These are phyloP conservation scores for Rhea americana DNA, from an alignment of 2,113 vertebrate species.

Conservation along the genomic window DNA sequence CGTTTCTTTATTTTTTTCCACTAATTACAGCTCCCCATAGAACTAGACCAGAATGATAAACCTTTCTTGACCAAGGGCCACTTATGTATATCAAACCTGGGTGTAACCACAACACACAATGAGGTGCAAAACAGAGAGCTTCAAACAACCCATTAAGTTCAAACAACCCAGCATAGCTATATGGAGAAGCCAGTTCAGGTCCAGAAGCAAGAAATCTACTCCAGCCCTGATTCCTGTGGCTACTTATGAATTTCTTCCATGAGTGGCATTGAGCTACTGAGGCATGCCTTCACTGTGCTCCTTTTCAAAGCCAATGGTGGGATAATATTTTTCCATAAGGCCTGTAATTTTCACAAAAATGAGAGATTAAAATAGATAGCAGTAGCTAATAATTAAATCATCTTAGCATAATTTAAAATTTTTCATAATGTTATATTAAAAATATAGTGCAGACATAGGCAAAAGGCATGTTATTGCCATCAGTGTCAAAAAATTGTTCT, in stretches of 20 bases:
- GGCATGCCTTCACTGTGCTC: neutral
- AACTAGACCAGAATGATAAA: neutral
- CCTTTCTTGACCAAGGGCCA: neutral
- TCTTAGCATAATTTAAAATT: neutral
- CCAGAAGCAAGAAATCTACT: neutral
- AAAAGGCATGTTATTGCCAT: neutral
- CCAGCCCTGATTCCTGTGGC: neutral
- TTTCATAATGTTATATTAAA: neutral
- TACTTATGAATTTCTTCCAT: neutral
- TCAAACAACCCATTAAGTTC: neutral
- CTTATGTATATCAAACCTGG: neutral
- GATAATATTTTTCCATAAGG: neutral
- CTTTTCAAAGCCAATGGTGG: neutral
- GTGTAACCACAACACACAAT: neutral
- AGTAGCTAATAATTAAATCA: conserved; percentile 10
- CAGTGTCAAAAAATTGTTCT: conserved; percentile 17
- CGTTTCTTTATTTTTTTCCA: neutral
- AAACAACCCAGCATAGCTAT: neutral
- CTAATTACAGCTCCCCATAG: neutral
- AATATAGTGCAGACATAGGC: neutral
- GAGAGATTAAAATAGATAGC: neutral
- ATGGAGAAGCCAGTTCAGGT: neutral
- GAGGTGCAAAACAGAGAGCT: neutral
- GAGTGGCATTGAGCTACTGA: neutral
- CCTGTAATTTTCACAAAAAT: neutral